Conservation (phyloP, 2,113 vertebrate species). For the Crotophaga sulcirostris region DNA sequence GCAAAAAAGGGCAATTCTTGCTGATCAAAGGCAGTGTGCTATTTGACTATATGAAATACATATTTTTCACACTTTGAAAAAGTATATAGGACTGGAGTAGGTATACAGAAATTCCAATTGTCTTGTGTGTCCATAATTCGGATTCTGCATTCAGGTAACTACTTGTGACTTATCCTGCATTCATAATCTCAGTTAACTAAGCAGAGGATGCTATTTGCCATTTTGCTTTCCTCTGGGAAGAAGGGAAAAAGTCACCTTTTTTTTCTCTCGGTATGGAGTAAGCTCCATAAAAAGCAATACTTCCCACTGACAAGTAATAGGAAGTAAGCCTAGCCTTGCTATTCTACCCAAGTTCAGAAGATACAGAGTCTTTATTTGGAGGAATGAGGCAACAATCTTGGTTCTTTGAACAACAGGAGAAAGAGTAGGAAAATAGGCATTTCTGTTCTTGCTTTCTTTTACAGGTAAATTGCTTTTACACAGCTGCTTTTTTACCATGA, state of each 20-base stretch:
- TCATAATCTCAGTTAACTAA: background rate
- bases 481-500: background rate
- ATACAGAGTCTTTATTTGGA: background rate
- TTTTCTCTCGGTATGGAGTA: background rate
- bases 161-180: background rate
- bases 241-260: background rate
- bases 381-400: background rate
- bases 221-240: background rate
- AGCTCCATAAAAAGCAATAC: background rate
- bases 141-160: background rate
- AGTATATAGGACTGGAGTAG: background rate
- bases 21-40: background rate
- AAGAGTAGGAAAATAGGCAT: background rate
- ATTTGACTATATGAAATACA: background rate
- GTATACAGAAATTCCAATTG: background rate
- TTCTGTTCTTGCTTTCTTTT: background rate
- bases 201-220: background rate
- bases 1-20: slow-evolving; percentile 4
- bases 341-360: background rate
- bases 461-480: slow-evolving; percentile 12
- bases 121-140: background rate
- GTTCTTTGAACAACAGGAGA: background rate
- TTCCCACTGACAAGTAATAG: background rate
- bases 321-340: background rate
- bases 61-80: background rate